These are phyloP conservation scores for Cyanistes caeruleus DNA, from an alignment of 2,113 vertebrate species.

Conservation along the genomic window DNA sequence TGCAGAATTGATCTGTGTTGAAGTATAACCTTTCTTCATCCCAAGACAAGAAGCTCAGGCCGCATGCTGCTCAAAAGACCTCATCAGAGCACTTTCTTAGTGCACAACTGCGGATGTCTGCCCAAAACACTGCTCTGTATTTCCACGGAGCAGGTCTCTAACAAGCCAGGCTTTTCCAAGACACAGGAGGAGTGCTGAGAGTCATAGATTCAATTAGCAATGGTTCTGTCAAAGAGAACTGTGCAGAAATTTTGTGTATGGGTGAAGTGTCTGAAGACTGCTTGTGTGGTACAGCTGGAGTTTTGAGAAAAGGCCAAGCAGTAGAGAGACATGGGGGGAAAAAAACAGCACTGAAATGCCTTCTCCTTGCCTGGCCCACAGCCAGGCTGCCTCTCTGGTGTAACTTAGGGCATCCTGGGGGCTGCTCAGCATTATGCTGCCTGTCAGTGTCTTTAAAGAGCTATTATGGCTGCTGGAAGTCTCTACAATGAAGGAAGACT, in stretches of 20 bases:
- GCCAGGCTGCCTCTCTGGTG: background rate
- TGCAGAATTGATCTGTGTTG: background rate
- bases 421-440: background rate
- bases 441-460: slow-evolving; percentile 34
- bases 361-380: background rate
- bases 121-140: background rate
- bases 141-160: background rate
- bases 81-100: background rate
- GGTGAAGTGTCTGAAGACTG: background rate
- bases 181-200: background rate
- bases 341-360: background rate
- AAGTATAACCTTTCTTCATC: background rate
- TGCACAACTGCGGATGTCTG: background rate
- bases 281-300: background rate
- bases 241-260: background rate
- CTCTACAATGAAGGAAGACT: background rate
- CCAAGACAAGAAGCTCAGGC: background rate
- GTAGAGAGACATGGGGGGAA: fast-evolving
- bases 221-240: background rate
- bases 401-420: background rate
- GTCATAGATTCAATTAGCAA: background rate
- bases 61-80: background rate
- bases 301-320: background rate
- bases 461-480: background rate
- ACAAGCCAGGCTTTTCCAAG: background rate